Conservation (phyloP, 2,113 vertebrate species). For the Oenanthe oenanthe region DNA sequence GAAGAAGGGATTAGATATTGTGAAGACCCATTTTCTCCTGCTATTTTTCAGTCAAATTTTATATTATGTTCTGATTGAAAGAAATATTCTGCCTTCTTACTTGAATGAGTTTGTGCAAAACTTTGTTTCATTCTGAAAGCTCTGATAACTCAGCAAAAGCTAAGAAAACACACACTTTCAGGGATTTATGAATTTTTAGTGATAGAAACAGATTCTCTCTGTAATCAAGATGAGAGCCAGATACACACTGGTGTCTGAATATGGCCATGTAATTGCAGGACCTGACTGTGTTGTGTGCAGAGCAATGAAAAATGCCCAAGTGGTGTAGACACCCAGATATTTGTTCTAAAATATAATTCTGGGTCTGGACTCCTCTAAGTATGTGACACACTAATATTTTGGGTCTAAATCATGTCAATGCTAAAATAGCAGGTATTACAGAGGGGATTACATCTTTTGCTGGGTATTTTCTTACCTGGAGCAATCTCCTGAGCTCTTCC, state of each 20-base stretch:
- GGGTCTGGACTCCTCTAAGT: neutral
- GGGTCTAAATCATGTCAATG: neutral
- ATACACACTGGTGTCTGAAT: neutral
- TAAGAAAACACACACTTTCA: neutral
- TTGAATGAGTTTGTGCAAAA: neutral
- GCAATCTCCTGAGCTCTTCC: neutral
- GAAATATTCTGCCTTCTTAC: neutral
- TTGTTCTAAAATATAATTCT: neutral
- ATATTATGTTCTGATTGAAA: neutral
- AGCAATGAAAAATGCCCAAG: neutral
- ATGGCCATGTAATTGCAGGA: neutral
- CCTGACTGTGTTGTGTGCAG: neutral
- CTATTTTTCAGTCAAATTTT: neutral
- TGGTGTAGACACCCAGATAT: neutral
- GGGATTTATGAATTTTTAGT: neutral
- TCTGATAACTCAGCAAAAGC: neutral
- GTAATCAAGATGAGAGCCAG: accelerated
- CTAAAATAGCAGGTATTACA: neutral
- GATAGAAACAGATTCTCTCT: neutral
- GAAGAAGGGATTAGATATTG: neutral
- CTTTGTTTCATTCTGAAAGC: neutral
- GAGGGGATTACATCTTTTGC: accelerated
- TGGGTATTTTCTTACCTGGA: neutral
- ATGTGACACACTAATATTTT: neutral
- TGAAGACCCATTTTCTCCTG: neutral